phyloP scores from a whole-genome alignment of 2,797 vertebrate genomes.

The Heterohyrax brucei region DNA sequence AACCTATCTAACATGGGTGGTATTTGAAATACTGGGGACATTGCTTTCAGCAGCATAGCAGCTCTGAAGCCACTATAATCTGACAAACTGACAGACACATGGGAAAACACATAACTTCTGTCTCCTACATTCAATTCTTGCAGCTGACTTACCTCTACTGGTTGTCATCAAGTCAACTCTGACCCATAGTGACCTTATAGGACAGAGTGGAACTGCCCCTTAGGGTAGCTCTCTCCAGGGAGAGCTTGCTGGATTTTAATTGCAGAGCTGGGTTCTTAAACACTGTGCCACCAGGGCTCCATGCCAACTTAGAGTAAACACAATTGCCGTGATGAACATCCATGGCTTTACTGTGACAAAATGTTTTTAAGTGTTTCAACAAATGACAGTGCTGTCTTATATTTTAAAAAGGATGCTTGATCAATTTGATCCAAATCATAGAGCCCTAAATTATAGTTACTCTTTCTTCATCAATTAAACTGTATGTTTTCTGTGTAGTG shows the following conservation, averaged over 20 bases:
- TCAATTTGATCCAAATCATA: conserved; percentile 31
- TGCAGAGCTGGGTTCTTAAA: no score
- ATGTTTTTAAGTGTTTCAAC: not conserved
- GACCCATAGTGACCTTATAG: no score
- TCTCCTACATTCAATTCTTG: not conserved
- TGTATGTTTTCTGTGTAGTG: not conserved
- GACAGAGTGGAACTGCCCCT: no score
- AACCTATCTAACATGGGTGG: not conserved
- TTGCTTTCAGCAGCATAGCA: not conserved
- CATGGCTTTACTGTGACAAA: conserved; percentile 29
- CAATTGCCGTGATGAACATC: not conserved
- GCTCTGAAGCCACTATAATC: not conserved
- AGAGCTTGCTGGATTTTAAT: no score
- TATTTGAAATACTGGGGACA: not conserved
- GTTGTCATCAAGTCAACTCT: not conserved
- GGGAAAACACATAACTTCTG: not conserved
- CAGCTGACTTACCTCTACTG: no score
- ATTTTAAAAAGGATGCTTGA: conserved; percentile 1
- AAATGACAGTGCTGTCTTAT: conserved; percentile 46
- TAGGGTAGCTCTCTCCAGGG: no score
- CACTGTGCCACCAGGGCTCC: no score
- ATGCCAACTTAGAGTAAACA: not conserved
- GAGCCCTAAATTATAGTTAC: conserved; percentile 21
- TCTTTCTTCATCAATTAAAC: conserved; percentile 37
- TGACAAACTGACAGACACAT: not conserved